These are phyloP conservation scores for Alcedo quadribrachys DNA, from an alignment of 2,797 vertebrate species.

Conservation along the genomic window DNA sequence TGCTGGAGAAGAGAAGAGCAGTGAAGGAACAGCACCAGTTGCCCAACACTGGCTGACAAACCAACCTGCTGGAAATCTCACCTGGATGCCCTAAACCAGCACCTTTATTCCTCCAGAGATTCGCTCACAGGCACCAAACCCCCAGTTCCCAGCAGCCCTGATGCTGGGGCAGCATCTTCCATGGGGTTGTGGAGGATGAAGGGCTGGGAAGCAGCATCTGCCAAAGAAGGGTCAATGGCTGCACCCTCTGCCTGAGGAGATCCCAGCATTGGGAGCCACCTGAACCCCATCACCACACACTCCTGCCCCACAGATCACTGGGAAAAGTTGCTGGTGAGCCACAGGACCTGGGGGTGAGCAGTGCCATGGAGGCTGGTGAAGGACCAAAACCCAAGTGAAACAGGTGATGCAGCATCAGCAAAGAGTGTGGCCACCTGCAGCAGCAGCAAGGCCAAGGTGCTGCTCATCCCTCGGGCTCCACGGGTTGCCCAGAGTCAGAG, in stretches of 20 bases:
- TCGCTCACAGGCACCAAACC: background rate
- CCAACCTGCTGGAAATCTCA: background rate
- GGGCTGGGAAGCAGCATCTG: background rate
- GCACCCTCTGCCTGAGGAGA: background rate
- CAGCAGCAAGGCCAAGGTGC: accelerated
- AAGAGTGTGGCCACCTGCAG: accelerated
- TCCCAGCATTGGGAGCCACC: background rate
- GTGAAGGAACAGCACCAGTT: background rate
- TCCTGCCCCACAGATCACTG: background rate
- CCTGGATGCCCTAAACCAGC: background rate
- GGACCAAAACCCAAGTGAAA: accelerated
- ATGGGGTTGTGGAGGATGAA: accelerated
- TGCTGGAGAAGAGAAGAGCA: accelerated
- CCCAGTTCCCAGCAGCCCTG: accelerated
- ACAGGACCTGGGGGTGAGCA: accelerated
- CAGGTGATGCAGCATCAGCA: background rate
- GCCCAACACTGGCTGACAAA: background rate
- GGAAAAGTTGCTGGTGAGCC: accelerated
- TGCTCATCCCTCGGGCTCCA: background rate
- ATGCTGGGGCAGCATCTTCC: accelerated
- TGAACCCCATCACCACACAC: background rate
- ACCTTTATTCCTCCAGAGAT: background rate
- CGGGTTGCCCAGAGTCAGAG: background rate
- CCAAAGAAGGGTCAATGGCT: accelerated
- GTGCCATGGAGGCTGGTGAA: accelerated